Conservation (phyloP, 2,113 vertebrate species). For the Gasterosteus nipponicus region DNA sequence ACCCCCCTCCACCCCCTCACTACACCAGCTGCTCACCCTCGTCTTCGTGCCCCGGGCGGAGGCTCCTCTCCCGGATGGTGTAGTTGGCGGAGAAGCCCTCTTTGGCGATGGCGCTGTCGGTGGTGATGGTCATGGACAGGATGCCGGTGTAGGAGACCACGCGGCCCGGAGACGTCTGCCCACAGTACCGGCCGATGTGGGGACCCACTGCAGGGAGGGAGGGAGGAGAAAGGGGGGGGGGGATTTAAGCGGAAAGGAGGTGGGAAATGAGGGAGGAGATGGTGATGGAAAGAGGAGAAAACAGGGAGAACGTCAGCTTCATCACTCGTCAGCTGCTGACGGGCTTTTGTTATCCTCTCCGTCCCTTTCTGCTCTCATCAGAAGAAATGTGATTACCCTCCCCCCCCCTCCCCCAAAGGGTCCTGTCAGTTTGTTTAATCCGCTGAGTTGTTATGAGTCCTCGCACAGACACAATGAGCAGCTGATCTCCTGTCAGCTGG, state of each 20-base stretch:
- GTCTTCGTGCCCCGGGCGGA: slow-evolving; percentile 69
- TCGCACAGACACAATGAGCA: not conserved
- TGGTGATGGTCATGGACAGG: slow-evolving; percentile 94
- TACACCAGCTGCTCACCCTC: slow-evolving; percentile 85
- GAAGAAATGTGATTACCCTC: not conserved
- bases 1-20: not conserved
- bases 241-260: not conserved
- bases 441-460: not conserved
- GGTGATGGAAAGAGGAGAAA: not conserved
- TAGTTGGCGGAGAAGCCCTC: slow-evolving; percentile 98
- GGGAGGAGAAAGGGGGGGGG: not conserved
- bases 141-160: slow-evolving; percentile 94
- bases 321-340: slow-evolving; percentile 19
- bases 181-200: slow-evolving; percentile 95
- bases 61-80: slow-evolving; percentile 86
- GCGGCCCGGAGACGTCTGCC: slow-evolving; percentile 90
- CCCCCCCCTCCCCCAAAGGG: not conserved
- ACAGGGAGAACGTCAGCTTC: slow-evolving; percentile 34
- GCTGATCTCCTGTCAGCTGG: slow-evolving; percentile 20
- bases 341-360: slow-evolving; percentile 5
- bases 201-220: slow-evolving; percentile 84
- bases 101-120: slow-evolving; percentile 94
- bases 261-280: not conserved
- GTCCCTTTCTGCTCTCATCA: not conserved
- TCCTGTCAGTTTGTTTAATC: not conserved